Base-by-base conservation (phyloP, 2,113 vertebrate genomes). In the Tonatia bakeri region DNA sequence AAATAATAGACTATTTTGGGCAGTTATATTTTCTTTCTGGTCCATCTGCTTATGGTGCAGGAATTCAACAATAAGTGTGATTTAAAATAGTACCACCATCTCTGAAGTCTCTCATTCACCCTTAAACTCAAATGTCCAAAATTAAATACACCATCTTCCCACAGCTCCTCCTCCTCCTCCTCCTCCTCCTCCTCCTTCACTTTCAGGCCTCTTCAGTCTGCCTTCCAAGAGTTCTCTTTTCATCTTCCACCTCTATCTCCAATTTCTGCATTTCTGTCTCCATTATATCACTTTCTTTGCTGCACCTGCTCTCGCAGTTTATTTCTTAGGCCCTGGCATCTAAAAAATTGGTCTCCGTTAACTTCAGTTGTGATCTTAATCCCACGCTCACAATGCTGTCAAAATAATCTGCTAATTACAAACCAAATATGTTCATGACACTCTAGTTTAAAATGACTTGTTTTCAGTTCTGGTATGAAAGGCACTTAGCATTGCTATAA, bases 11-110 rank as follows among this genome's bases (percentile, higher is more conserved):
- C n/a, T 54, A 72, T 75, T 85, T 92, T 65, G 3, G n/a, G 26
- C 38, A 45, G 17, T 81, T 94, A 64, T 70, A 86, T 86, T 52
- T 96, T 70, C 67, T 94, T 86, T 82, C 56, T 97, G n/a, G 36
- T 61, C 79, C 84, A 92, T 81, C 79, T 81, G 65, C 19, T 28
- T 86, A 76, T 61, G 33, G 76, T 90, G 9, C 31, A 76, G 16
- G 20, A 81, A 94, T 92, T 81, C 54, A 87, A n/a, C 3, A 36
- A 7, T 85, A 61, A 93, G 17, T 40, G 45, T 70, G 43, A 59
- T 17, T 83, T 73, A 94, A 67, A 96, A 94, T 87, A 83, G 24
- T 64, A 89, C 5, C n/a, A 77, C 80, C 56, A 65, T 38, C 72
- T 75, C 80, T 89, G 70, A 87, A 85, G 59, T 75, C 43, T 77